phyloP scores from a whole-genome alignment of 2,113 vertebrate species.

The Talpa occidentalis region DNA sequence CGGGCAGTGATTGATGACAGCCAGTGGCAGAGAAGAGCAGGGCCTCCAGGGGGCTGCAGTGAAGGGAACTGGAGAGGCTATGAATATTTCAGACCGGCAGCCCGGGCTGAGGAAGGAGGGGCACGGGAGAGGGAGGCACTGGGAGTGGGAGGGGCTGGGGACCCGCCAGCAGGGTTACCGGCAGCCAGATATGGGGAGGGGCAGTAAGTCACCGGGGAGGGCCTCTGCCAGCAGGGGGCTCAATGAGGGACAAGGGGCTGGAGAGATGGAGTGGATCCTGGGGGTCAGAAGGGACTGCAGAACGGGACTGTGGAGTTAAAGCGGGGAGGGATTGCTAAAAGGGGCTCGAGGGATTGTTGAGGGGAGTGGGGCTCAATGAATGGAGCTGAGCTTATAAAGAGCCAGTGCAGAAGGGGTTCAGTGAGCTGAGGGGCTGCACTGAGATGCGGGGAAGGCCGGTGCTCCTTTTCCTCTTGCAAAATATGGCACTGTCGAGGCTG shows the following conservation, averaged over 20 bases:
- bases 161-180: not conserved
- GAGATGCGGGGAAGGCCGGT: not conserved
- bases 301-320: not conserved
- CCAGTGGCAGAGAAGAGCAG: not conserved
- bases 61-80: not conserved
- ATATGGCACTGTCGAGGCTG: not conserved
- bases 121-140: not conserved
- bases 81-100: slow-evolving; percentile 67
- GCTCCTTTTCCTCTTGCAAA: not conserved
- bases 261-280: not conserved
- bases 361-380: not conserved
- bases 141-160: not conserved
- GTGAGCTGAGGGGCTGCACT: not conserved
- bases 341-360: too few relatives aligned
- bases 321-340: not conserved
- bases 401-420: not conserved
- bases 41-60: slow-evolving; percentile 33
- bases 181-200: not conserved
- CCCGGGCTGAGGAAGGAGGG: not conserved
- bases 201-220: not conserved
- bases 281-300: not conserved
- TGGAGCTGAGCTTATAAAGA: not conserved
- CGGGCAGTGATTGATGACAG: slow-evolving; percentile 56
- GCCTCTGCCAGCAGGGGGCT: not conserved
- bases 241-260: not conserved